These are phyloP conservation scores for Sebastes oblongus DNA, from an alignment of 2,797 vertebrate species.

Conservation along the genomic window DNA sequence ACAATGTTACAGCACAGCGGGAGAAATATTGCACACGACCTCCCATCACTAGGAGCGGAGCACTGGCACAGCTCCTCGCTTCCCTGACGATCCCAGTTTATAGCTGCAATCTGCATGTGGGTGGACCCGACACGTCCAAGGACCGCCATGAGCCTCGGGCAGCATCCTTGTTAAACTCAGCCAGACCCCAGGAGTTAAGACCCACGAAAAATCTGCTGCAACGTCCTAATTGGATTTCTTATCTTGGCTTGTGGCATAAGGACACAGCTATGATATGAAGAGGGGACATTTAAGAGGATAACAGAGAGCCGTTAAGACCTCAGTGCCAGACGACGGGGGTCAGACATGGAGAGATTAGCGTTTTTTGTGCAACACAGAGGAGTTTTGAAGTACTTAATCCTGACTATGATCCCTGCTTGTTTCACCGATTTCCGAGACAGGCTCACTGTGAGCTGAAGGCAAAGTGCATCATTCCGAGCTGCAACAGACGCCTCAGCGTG, in stretches of 20 bases:
- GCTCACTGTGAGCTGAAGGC: constrained; percentile 24
- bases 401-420: constrained; percentile 35
- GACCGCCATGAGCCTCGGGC: constrained; percentile 21
- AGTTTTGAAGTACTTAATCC: constrained; percentile 52
- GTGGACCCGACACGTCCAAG: constrained; percentile 58
- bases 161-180: constrained; percentile 30
- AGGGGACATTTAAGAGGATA: constrained; percentile 57
- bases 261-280: constrained; percentile 38
- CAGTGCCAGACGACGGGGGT: constrained; percentile 11
- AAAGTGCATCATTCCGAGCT: constrained; percentile 10
- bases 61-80: constrained; percentile 1
- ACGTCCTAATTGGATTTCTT: constrained; percentile 62
- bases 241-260: constrained; percentile 28
- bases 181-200: constrained; percentile 20
- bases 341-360: constrained; percentile 48
- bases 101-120: constrained; percentile 49
- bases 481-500: constrained; percentile 1
- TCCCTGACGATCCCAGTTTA: constrained; percentile 16
- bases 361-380: constrained; percentile 25
- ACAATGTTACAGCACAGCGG: constrained; percentile 8
- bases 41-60: constrained; percentile 2
- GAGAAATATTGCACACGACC: constrained; percentile 5
- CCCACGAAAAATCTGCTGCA: constrained; percentile 56
- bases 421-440: constrained; percentile 30
- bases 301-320: constrained; percentile 47